These are phyloP conservation scores for Xestoiulus laeticollis DNA, from an alignment of 2,888 invertebrate genomes.

Conservation along the genomic window DNA sequence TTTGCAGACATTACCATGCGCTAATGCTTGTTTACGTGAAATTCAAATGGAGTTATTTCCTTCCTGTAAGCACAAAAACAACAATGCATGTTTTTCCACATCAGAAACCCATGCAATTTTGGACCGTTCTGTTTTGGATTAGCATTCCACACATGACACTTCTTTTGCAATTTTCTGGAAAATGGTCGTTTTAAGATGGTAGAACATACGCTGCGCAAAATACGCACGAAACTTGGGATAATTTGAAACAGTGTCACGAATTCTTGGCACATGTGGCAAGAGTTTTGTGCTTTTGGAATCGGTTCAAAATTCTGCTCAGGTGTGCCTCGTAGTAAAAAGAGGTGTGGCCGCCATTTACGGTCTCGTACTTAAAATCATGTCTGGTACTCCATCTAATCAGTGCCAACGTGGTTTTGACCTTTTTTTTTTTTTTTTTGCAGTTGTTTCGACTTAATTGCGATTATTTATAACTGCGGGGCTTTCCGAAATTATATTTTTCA, in stretches of 20 bases:
- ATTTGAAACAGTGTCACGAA: not conserved
- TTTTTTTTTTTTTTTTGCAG: not conserved
- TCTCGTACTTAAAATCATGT: constrained; percentile 32
- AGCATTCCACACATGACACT: not conserved
- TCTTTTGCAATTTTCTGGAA: not conserved
- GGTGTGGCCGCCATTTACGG: constrained; percentile 6
- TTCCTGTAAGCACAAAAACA: too few relatives aligned
- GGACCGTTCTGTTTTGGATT: not conserved
- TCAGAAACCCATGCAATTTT: too few relatives aligned
- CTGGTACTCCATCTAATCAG: constrained; percentile 34
- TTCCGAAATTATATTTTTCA: not conserved
- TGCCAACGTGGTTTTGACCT: not conserved
- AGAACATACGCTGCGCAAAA: too few relatives aligned
- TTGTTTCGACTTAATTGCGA: not conserved
- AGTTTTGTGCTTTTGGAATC: not conserved
- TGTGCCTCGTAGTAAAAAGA: constrained; percentile 17
- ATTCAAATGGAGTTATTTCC: too few relatives aligned
- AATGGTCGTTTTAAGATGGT: too few relatives aligned
- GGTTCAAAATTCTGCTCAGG: constrained; percentile 9
- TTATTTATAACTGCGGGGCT: not conserved
- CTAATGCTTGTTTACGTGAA: too few relatives aligned
- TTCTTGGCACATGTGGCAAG: not conserved
- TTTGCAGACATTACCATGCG: too few relatives aligned
- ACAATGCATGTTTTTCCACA: too few relatives aligned
- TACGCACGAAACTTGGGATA: too few relatives aligned